Percentiles rank a stretch among this genome's conserved stretches.
Evolutionary conservation across 92 coral and sea anemone genomes (phyloP).

Genomic region (Epizoanthus stellaris): DNA sequence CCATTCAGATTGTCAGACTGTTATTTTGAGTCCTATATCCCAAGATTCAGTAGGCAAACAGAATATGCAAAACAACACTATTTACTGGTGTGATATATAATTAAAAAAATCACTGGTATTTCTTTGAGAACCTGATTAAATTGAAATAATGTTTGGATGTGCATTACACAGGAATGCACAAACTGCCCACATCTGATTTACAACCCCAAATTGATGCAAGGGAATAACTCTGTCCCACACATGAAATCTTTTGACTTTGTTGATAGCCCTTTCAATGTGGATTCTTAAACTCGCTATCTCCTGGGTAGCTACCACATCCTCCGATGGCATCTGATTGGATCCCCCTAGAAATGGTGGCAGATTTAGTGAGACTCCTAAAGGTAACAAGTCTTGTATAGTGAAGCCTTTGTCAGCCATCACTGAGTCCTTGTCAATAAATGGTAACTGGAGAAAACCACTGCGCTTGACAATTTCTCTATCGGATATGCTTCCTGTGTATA

Average conservation of each 20-base stretch:
- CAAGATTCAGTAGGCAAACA: no score
- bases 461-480: slow-evolving; percentile 29
- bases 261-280: slow-evolving; percentile 2
- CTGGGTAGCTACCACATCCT: slow-evolving; percentile 1
- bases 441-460: slow-evolving; percentile 8
- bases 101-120: no score
- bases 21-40: no score
- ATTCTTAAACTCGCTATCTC: slow-evolving; percentile 14
- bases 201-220: neutral
- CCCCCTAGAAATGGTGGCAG: slow-evolving; percentile 19
- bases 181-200: neutral
- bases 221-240: slow-evolving; percentile 18
- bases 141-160: no score
- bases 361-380: slow-evolving; percentile 16
- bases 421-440: neutral
- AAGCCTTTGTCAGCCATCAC: slow-evolving; percentile 33
- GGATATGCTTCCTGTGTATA: slow-evolving; percentile 5
- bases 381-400: slow-evolving; percentile 14
- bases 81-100: no score
- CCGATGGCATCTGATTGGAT: slow-evolving; percentile 4
- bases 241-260: slow-evolving; percentile 8
- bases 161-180: no score
- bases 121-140: no score
- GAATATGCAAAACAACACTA: no score
- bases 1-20: no score